Evolutionary conservation across 2,888 invertebrate genomes (phyloP).

Genomic region (Osedax frankpressi): DNA sequence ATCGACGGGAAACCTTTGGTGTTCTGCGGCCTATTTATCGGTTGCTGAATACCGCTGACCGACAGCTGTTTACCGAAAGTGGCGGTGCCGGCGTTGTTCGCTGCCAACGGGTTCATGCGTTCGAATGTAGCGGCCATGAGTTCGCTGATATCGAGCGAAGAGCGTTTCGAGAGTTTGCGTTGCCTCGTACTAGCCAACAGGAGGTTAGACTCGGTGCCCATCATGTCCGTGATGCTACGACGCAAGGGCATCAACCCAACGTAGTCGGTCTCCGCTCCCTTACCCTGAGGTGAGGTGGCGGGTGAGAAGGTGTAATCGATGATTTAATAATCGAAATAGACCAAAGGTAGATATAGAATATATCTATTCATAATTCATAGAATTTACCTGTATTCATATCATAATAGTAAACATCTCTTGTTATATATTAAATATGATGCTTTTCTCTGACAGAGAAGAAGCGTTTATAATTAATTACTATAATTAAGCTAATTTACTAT

Average conservation of each 20-base stretch:
- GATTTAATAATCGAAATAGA: no score
- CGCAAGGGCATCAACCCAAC: background rate
- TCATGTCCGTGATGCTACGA: conserved; percentile 7
- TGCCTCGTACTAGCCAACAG: background rate
- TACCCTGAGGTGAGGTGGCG: no score
- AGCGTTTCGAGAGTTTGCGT: conserved; percentile 1
- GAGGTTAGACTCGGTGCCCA: background rate
- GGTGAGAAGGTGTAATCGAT: no score
- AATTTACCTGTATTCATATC: no score
- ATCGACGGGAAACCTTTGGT: background rate
- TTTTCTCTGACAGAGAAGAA: no score
- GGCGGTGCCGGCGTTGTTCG: no score
- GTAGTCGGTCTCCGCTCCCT: background rate
- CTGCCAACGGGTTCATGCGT: background rate
- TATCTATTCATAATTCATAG: no score
- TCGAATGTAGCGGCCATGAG: conserved; percentile 3
- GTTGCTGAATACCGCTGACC: background rate
- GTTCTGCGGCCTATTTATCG: background rate
- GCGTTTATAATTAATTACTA: no score
- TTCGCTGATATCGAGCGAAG: conserved; percentile 2
- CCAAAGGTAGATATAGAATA: no score
- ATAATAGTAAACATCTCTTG: no score
- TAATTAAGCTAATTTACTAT: no score
- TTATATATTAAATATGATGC: no score
- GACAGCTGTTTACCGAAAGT: background rate